Conservation (phyloP, 2,113 vertebrate genomes). For the Narcine bancroftii region DNA sequence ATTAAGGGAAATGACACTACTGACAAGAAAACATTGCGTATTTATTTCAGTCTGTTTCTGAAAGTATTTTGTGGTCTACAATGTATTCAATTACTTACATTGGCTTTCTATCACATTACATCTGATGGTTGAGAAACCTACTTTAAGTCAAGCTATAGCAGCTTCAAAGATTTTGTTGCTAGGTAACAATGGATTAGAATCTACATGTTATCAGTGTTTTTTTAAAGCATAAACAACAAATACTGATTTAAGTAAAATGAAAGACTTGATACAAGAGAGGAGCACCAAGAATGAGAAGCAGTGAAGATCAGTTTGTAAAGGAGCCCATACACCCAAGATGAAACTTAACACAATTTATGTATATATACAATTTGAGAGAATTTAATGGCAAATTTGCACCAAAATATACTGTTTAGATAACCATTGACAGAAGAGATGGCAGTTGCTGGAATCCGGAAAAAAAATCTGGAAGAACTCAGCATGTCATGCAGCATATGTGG, state of each 20-base stretch:
- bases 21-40: not conserved
- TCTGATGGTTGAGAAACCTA: not conserved
- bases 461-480: too few relatives aligned
- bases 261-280: not conserved
- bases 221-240: constrained; percentile 4
- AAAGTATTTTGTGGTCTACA: not conserved
- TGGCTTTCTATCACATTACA: not conserved
- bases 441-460: too few relatives aligned
- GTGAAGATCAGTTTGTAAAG: not conserved
- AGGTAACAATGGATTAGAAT: constrained; percentile 30
- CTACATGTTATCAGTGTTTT: not conserved
- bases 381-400: not conserved
- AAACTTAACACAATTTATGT: not conserved
- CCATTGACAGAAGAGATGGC: too few relatives aligned
- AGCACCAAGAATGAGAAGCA: not conserved
- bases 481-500: too few relatives aligned
- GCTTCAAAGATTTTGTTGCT: constrained; percentile 8
- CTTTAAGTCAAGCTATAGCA: not conserved
- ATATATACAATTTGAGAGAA: not conserved
- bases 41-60: not conserved
- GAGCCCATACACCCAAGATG: not conserved
- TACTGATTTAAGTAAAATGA: not conserved
- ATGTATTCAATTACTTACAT: not conserved
- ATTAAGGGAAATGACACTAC: not conserved
- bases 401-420: not conserved